Evolutionary conservation across 1,140 invertebrate species (phyloP), one percentile per base, ranked within the genome.

Genomic region (Trachymyrmex septentrionalis): DNA sequence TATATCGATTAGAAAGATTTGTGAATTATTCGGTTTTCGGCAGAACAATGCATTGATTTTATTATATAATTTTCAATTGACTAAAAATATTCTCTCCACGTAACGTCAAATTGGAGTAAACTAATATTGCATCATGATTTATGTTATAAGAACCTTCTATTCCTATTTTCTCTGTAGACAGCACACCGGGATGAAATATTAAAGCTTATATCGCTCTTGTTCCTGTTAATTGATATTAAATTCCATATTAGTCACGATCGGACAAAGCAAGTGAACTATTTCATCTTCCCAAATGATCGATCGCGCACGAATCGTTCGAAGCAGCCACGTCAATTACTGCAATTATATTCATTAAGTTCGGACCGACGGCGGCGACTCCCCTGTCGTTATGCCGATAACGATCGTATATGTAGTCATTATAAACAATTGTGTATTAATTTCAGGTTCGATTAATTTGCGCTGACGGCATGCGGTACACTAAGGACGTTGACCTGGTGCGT

Each of bases 401-500:
- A 44, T 73, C 21, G 50, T 59, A 27, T 30, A 9, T 24, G 24
- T 0, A 24, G 12, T 9, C 67, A 84, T 73, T 84, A 73, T 63
- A 84, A 84, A 69, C n/a, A 85, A 86, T 78, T 34, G 71, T 55
- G 34, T 38, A 81, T 71, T 66, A 30, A 86, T 85, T 87, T 75
- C 94, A 97, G 97, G 97, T 97, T 84, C 97, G 98, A 87, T 96
- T 99, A 85, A 97, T 99, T 92, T 99, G 99, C 96, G 97, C 97
- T 89, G 97, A 99, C 94, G 98, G 99, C 71, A 98, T 97, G 81
- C 97, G 98, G 71, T 99, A 98, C 96, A 98, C 98, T 93, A 99
- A 99, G 96, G 98, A 99, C 93, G 97, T 99, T 92, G 98, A 99
- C 93, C 98, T 99, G 92, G 98, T 99, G 93, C 97, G 99, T 92